Conservation (phyloP, 2,113 vertebrate species). For the Myrmecophaga tridactyla region DNA sequence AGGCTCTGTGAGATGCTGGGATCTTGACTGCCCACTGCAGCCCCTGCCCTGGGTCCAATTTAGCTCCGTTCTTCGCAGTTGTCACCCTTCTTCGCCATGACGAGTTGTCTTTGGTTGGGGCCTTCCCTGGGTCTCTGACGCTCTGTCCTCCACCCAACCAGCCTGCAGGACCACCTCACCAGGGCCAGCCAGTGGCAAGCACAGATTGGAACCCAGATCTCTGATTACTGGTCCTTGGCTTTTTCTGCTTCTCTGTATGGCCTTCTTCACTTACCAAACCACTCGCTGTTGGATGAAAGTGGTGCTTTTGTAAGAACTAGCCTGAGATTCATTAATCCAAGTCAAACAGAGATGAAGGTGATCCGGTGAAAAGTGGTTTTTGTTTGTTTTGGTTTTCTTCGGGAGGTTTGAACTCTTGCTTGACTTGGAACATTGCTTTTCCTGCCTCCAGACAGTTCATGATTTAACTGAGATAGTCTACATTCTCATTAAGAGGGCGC, state of each 20-base stretch:
- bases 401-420: neutral
- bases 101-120: neutral
- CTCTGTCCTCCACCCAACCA: neutral
- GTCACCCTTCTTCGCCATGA: neutral
- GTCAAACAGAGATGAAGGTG: neutral
- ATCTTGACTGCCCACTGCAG: neutral
- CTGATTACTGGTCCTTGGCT: neutral
- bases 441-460: neutral
- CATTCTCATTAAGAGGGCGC: neutral
- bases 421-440: slow-evolving; percentile 25
- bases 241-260: neutral
- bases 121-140: neutral
- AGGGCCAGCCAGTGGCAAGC: neutral
- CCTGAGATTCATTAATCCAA: neutral
- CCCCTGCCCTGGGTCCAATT: neutral
- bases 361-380: neutral
- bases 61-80: neutral
- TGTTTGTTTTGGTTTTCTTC: neutral
- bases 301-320: slow-evolving; percentile 6
- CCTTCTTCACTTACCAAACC: neutral
- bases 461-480: neutral
- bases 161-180: neutral
- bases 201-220: neutral
- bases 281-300: neutral
- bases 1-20: neutral